phyloP scores from a whole-genome alignment of 64 coral and sea anemone species.

The Orbicella faveolata region DNA sequence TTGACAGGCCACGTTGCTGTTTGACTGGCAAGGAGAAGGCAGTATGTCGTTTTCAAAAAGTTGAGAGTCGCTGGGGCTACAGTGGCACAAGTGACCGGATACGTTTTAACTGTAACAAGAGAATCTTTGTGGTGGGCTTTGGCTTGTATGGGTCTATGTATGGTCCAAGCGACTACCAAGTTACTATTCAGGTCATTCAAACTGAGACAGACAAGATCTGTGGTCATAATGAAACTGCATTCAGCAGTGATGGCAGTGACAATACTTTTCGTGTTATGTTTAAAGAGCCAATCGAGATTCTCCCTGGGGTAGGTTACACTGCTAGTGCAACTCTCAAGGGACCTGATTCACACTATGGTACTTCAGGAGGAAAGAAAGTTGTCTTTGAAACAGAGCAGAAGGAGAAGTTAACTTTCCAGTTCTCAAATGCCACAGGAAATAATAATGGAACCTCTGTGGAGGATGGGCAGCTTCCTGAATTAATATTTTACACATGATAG shows the following conservation, averaged over 20 bases:
- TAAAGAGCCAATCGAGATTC: conserved; percentile 90
- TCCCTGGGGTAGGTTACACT: conserved; percentile 75
- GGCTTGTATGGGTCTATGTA: conserved; percentile 96
- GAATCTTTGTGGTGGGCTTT: conserved; percentile 96
- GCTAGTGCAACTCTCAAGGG: conserved; percentile 87
- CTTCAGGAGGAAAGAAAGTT: conserved; percentile 86
- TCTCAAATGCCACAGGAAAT: conserved; percentile 94
- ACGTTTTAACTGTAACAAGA: conserved; percentile 77
- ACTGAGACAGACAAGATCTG: conserved; percentile 80
- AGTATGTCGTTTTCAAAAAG: conserved; percentile 84
- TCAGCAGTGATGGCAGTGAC: conserved; percentile 88
- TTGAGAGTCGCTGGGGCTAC: conserved; percentile 98
- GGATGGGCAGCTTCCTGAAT: conserved; percentile 97
- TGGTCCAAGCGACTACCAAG: conserved; percentile 94
- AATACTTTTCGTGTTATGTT: conserved; percentile 95
- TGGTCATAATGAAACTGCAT: conserved; percentile 96
- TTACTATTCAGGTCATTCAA: conserved; percentile 84
- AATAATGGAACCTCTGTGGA: conserved; percentile 98
- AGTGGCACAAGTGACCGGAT: conserved; percentile 99
- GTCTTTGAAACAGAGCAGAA: conserved; percentile 75
- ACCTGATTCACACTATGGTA: conserved; percentile 96
- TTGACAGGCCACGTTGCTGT: conserved; percentile 93
- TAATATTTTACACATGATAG: conserved; percentile 95
- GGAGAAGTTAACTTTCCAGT: conserved; percentile 95
- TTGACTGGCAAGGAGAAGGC: conserved; percentile 94